Percentiles rank a stretch among this genome's conserved stretches.
These are phyloP conservation scores for Rhizoglyphus robini DNA, from an alignment of 1,140 invertebrate species.

Conservation along the genomic window DNA sequence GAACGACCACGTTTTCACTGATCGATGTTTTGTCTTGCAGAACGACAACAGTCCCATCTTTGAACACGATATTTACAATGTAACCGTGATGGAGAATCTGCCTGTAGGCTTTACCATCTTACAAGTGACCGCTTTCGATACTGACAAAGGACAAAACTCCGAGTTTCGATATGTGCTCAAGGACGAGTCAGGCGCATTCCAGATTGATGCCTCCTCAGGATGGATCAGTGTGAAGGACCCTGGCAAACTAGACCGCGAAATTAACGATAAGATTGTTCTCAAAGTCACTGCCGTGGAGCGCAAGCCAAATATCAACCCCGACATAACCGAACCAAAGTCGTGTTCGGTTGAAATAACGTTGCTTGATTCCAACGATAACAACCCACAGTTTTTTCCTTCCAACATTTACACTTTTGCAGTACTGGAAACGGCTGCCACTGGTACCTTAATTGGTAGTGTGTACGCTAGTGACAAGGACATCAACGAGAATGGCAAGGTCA, in stretches of 20 bases:
- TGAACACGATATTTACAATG: constrained; percentile 72
- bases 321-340: constrained; percentile 17
- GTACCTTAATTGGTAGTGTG: constrained; percentile 27
- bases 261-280: constrained; percentile 34
- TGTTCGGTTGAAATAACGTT: constrained; percentile 45
- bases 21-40: too few species aligned
- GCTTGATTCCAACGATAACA: constrained; percentile 72
- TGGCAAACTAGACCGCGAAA: constrained; percentile 60
- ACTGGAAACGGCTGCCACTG: constrained; percentile 28
- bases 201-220: constrained; percentile 57
- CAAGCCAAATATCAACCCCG: constrained; percentile 29
- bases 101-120: constrained; percentile 69
- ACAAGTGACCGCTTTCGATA: constrained; percentile 43
- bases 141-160: constrained; percentile 53
- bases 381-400: constrained; percentile 61
- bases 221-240: constrained; percentile 70
- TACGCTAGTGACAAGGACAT: constrained; percentile 30
- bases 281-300: constrained; percentile 25
- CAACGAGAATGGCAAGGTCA: constrained; percentile 28
- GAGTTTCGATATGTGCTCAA: constrained; percentile 63
- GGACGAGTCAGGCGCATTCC: constrained; percentile 58
- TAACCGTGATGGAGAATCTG: constrained; percentile 76
- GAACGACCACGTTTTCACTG: neutral
- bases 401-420: constrained; percentile 48
- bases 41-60: constrained; percentile 49